Percentiles rank a stretch among this genome's conserved stretches.
Conservation (phyloP, 2,797 vertebrate genomes). For the Tinamus major region DNA sequence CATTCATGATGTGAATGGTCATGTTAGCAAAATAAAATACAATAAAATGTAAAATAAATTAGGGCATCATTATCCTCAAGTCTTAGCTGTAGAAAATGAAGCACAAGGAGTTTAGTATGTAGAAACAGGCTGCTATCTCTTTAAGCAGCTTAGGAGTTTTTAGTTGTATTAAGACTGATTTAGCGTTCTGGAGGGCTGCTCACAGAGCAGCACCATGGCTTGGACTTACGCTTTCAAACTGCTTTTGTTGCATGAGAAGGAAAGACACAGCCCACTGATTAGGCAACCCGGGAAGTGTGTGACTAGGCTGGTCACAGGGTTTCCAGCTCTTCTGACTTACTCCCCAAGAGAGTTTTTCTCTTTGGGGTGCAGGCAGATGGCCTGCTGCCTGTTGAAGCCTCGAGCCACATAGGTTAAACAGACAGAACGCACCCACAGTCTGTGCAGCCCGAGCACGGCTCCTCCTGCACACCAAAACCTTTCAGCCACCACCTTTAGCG, state of each 20-base stretch:
- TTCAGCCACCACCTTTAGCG: neutral
- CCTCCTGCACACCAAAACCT: neutral
- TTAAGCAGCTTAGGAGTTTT: neutral
- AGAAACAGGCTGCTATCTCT: neutral
- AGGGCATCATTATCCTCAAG: neutral
- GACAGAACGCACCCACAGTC: neutral
- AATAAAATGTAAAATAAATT: neutral
- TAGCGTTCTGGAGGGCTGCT: neutral
- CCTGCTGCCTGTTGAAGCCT: accelerated
- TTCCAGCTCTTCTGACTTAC: neutral
- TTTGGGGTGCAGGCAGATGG: neutral
- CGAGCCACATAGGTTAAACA: neutral
- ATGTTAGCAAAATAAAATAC: neutral
- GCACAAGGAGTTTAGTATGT: neutral
- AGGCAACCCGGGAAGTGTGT: neutral
- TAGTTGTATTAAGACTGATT: neutral
- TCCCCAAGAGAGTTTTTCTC: neutral
- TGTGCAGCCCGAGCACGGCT: neutral
- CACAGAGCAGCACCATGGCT: neutral
- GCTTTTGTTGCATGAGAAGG: neutral
- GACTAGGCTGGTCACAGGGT: neutral
- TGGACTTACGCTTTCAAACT: neutral
- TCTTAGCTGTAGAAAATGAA: neutral
- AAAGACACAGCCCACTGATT: neutral
- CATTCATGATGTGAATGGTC: neutral